Percentiles rank a stretch among this genome's conserved stretches.
Conservation (phyloP, 2,888 invertebrate genomes). For the Trissonchulus latispiculum region DNA sequence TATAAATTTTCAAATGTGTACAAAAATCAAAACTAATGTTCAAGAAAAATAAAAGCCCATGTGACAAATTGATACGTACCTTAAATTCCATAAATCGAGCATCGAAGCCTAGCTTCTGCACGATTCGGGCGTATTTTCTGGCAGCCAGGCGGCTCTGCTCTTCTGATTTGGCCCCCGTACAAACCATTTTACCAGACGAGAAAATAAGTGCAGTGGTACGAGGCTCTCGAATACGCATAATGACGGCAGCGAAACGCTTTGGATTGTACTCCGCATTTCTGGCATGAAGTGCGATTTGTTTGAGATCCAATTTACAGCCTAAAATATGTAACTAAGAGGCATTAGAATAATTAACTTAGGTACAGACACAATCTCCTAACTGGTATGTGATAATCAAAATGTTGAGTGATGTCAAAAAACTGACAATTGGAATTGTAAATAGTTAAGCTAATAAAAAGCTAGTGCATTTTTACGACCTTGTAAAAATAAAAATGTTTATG, state of each 20-base stretch:
- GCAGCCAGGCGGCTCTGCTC: conserved; percentile 67
- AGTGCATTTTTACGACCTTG: too few relatives aligned
- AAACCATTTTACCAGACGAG: conserved; percentile 75
- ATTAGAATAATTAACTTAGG: too few relatives aligned
- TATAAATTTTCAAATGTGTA: background rate
- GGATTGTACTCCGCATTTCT: conserved; percentile 99
- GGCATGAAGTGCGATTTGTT: conserved; percentile 91
- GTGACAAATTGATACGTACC: conserved; percentile 27
- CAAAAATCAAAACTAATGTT: background rate
- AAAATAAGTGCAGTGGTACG: conserved; percentile 70
- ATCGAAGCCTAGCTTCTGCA: conserved; percentile 67
- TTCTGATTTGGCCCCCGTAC: conserved; percentile 74
- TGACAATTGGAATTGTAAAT: too few relatives aligned
- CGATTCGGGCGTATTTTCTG: conserved; percentile 67
- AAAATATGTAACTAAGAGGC: conserved; percentile 17
- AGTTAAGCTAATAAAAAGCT: too few relatives aligned
- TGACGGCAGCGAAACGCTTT: conserved; percentile 95
- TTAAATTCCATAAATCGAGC: conserved; percentile 46
- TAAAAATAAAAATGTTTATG: too few relatives aligned
- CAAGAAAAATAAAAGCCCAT: background rate
- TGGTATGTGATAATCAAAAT: too few relatives aligned
- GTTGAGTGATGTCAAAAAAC: too few relatives aligned
- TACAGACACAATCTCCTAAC: too few relatives aligned
- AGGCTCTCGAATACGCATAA: conserved; percentile 78
- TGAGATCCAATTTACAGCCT: conserved; percentile 80